Base-by-base conservation (phyloP, 2,113 vertebrate genomes). In the Nettapus auritus region DNA sequence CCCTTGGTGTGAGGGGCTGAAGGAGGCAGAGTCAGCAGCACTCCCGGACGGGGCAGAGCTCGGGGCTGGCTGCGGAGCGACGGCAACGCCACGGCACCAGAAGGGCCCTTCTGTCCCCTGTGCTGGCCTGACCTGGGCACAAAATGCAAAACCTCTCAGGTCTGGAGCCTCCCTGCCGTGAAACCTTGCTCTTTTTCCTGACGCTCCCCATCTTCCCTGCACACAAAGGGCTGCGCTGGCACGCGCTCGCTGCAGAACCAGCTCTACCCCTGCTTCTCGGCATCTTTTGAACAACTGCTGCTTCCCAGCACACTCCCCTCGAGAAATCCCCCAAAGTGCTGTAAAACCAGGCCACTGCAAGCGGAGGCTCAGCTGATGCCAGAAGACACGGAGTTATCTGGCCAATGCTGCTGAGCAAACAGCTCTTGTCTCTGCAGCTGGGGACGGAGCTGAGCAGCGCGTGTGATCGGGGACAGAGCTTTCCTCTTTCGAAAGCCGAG, bases 201-300 rank as follows among this genome's bases (percentile, higher is more conserved):
- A 4, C 59, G 52, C 17, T 91, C 67, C 87, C 75, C 52, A 1
- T 4, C 57, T 53, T 26, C 76, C 57, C 84, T 70, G 48, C 5
- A 2, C 69, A 33, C 57, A 52, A 42, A 76, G 84, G 70, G 34
- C 20, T 56, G 74, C 46, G 69, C 70, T 89, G 77, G 59, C 11
- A 66, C 55, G n/a, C 69, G 8, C 40, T 29, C 75, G 5, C 71
- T 86, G 78, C 42, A 44, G 50, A 40, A 31, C 5, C 28, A 9
- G 34, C 53, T 89, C 94, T 94, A 90, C 90, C 94, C 90, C 86
- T 3, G 1, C 36, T 94, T 95, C 86, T 92, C 53, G 11, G 82
- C 70, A 94, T 81, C 88, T 46, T 63, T 86, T 31, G 53, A 90
- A 46, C 53, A 63, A 67, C 79, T 36, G 64, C 64, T 86, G 9